These are phyloP conservation scores for Hippocampus kuda DNA, from an alignment of 2,797 vertebrate species.

Conservation along the genomic window DNA sequence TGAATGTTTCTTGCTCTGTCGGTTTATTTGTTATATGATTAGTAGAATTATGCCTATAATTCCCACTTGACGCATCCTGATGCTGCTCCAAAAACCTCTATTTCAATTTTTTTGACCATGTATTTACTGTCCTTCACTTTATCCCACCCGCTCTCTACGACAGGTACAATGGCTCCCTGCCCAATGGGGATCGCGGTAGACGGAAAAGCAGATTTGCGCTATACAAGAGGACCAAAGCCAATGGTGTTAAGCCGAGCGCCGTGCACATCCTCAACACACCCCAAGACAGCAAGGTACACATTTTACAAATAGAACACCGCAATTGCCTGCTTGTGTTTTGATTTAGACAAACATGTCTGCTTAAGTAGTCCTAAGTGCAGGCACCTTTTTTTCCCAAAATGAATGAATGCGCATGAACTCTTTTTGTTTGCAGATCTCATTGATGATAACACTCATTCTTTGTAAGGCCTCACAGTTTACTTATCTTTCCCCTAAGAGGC, in stretches of 20 bases:
- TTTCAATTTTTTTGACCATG: conserved; percentile 10
- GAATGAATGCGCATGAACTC: neutral
- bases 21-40: conserved; percentile 35
- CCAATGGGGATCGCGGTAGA: conserved; percentile 89
- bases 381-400: neutral
- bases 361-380: neutral
- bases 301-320: neutral
- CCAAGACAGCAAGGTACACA: conserved; percentile 85
- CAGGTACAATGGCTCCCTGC: conserved; percentile 97
- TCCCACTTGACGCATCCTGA: conserved; percentile 24
- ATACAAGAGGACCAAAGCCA: conserved; percentile 85
- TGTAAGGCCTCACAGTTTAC: conserved; percentile 32
- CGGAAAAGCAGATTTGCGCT: conserved; percentile 98
- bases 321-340: neutral
- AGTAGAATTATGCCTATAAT: conserved; percentile 26
- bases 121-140: conserved; percentile 28
- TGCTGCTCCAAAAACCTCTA: conserved; percentile 16
- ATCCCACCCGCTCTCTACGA: conserved; percentile 23
- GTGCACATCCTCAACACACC: conserved; percentile 92
- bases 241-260: conserved; percentile 91
- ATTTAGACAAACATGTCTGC: neutral
- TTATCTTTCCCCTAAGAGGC: conserved; percentile 26
- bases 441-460: conserved; percentile 37
- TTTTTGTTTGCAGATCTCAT: conserved; percentile 42
- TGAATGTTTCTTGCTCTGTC: conserved; percentile 37